Evolutionary conservation across 2,888 invertebrate species (phyloP).

Genomic region (Ectemnius continuus): DNA sequence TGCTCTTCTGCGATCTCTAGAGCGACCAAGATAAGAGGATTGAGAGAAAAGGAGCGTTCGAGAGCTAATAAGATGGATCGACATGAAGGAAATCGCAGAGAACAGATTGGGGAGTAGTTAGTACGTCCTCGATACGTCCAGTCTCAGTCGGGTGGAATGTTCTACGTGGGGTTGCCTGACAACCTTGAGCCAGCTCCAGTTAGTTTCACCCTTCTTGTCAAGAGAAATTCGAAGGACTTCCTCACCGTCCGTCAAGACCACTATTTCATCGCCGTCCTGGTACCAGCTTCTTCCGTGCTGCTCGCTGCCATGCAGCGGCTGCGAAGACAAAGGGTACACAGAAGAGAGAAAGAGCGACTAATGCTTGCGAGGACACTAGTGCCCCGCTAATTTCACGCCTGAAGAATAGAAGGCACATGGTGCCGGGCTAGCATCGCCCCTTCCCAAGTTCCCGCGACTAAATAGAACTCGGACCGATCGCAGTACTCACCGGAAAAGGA

Average conservation of each 20-base stretch:
- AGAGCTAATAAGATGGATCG: background rate
- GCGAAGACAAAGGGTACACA: conserved; percentile 48
- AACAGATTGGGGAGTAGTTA: conserved; percentile 20
- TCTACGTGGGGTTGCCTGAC: conserved; percentile 52
- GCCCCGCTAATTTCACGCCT: no score
- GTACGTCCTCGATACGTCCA: conserved; percentile 25
- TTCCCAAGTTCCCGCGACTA: no score
- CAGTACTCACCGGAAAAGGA: conserved; percentile 17
- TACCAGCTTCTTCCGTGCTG: conserved; percentile 81
- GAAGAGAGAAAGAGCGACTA: conserved; percentile 28
- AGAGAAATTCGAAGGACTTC: conserved; percentile 83
- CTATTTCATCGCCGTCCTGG: conserved; percentile 80
- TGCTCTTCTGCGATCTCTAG: background rate
- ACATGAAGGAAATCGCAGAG: conserved; percentile 29
- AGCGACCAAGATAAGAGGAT: background rate
- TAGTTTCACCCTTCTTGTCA: conserved; percentile 82
- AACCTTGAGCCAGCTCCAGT: conserved; percentile 86
- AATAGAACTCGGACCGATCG: conserved; percentile 14
- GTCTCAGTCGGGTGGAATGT: conserved; percentile 32
- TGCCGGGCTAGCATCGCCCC: no score
- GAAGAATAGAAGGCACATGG: no score
- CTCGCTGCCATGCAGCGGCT: conserved; percentile 64
- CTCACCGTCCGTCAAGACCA: conserved; percentile 83
- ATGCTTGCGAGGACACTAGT: no score
- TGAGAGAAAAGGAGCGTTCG: background rate